Conservation (phyloP, 2,113 vertebrate genomes). For the Pollimyrus isidori region DNA sequence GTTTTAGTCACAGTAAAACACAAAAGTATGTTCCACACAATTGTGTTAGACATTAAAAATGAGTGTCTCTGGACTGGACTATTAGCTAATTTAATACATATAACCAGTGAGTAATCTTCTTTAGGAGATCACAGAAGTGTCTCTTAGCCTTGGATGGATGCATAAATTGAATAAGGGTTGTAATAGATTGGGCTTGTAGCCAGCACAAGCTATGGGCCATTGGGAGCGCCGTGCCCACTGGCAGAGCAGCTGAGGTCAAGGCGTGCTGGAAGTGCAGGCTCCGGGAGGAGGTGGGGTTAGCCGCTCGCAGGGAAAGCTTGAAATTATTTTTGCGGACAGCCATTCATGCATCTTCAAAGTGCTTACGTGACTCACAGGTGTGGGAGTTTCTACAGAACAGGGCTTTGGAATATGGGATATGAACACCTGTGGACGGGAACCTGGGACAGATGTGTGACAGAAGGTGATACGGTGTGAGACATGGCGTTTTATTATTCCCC, state of each 20-base stretch:
- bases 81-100: not conserved
- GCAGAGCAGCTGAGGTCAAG: not conserved
- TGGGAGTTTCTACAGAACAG: not conserved
- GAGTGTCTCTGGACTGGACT: not conserved
- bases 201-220: not conserved
- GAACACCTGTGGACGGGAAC: not conserved
- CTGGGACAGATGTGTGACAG: not conserved
- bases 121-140: not conserved
- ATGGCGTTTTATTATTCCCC: not conserved
- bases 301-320: not conserved
- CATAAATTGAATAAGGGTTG: slow-evolving; percentile 1
- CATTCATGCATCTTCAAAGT: not conserved
- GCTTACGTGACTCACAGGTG: not conserved
- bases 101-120: not conserved
- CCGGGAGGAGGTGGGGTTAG: not conserved
- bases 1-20: not conserved
- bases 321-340: not conserved
- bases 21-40: not conserved
- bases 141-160: not conserved
- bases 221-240: not conserved
- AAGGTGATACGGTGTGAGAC: not conserved
- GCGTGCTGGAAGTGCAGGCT: not conserved
- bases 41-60: not conserved
- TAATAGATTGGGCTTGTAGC: not conserved
- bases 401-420: not conserved